Percentiles rank a stretch among this genome's conserved stretches.
Evolutionary conservation across 2,113 vertebrate species (phyloP).

Genomic region (Dicerorhinus sumatrensis): DNA sequence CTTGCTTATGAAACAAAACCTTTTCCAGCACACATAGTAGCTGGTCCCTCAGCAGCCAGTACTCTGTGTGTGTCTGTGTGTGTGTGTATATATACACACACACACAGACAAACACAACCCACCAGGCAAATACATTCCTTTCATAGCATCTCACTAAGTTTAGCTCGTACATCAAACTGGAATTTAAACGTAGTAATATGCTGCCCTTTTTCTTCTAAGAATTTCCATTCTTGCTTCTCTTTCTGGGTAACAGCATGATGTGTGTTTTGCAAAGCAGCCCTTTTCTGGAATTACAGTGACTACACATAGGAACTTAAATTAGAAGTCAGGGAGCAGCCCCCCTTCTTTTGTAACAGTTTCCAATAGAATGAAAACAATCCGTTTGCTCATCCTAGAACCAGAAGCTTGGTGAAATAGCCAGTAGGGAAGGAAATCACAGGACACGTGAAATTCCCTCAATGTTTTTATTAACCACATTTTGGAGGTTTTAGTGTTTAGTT

Average conservation of each 20-base stretch:
- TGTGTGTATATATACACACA: not conserved
- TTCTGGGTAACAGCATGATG: not conserved
- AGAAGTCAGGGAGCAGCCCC: not conserved
- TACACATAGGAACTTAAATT: not conserved
- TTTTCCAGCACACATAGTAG: not conserved
- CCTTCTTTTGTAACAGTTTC: not conserved
- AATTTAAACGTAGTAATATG: not conserved
- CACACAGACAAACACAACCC: not conserved
- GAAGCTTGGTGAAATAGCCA: not conserved
- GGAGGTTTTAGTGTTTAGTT: not conserved
- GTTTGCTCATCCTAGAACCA: not conserved
- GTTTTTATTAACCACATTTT: not conserved
- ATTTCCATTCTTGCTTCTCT: not conserved
- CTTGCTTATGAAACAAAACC: slow-evolving; percentile 48
- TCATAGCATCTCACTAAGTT: not conserved
- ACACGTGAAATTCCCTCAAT: not conserved
- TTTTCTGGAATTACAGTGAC: not conserved
- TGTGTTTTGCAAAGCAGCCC: not conserved
- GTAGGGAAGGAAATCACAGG: not conserved
- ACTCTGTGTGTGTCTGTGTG: not conserved
- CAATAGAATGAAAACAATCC: not conserved
- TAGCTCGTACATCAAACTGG: not conserved
- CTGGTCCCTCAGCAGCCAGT: not conserved
- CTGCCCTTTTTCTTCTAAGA: not conserved
- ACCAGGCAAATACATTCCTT: slow-evolving; percentile 44